Evolutionary conservation across 2,888 invertebrate species (phyloP), one percentile per base, ranked within the genome.

Genomic region (Leuctra nigra): DNA sequence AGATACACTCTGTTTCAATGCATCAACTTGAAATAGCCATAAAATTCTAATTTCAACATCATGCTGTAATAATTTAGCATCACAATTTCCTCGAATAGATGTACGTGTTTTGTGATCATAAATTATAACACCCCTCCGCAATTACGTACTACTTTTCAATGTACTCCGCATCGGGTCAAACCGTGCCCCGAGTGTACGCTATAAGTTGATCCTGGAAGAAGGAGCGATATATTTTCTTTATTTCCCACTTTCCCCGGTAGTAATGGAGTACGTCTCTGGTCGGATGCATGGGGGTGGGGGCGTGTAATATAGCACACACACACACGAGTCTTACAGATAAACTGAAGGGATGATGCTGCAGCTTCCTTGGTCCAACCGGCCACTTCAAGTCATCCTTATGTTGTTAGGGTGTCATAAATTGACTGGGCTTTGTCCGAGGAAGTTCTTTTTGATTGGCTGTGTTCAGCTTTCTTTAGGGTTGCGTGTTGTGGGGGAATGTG

Each of bases 151-250:
- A n/a, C n/a, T n/a, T n/a, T n/a, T n/a, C n/a, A n/a, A n/a, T n/a
- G n/a, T n/a, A n/a, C n/a, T n/a, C n/a, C n/a, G n/a, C n/a, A n/a
- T n/a, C n/a, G n/a, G n/a, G n/a, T n/a, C n/a, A n/a, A n/a, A n/a
- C n/a, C n/a, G n/a, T n/a, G n/a, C n/a, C n/a, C n/a, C n/a, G n/a
- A n/a, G n/a, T n/a, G 35, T 50, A 33, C 20, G 35, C 50, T 18
- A 2, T 4, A 41, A 18, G 16, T 50, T 50, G 50, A 50, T 50
- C 50, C 35, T 18, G 50, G 7, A 7, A 11, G 41, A 41, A 41
- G 36, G 16, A 33, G 50, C 33, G 50, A 50, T 50, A 50, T 50
- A 50, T 50, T 50, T 50, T 50, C 50, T 50, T 50, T 50, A 50
- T 50, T 50, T 50, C 35, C 33, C 22, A 29, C 33, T 50, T 50